These are phyloP conservation scores for Lichenostomus cassidix DNA, from an alignment of 2,113 vertebrate genomes.

Conservation along the genomic window DNA sequence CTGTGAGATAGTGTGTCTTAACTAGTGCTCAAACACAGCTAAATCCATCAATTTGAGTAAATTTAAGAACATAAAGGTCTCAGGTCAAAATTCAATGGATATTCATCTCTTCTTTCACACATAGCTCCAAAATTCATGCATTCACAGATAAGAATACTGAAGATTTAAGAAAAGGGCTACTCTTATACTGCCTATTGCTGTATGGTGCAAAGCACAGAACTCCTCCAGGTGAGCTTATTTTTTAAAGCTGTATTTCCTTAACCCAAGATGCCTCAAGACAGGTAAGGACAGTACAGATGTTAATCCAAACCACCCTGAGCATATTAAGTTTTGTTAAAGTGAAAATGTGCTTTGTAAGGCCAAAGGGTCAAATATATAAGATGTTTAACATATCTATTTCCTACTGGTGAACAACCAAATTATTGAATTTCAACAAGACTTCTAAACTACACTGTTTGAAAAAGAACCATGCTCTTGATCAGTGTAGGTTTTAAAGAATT, in stretches of 20 bases:
- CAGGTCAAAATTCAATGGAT: not conserved
- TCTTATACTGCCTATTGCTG: not conserved
- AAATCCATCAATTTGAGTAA: not conserved
- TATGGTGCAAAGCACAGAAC: not conserved
- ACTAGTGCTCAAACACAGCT: not conserved
- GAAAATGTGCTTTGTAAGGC: not conserved
- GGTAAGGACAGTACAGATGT: not conserved
- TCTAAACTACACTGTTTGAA: not conserved
- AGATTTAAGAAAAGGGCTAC: not conserved
- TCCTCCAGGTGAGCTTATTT: not conserved
- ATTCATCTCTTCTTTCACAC: not conserved
- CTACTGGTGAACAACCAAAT: not conserved
- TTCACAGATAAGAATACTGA: not conserved
- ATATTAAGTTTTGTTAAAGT: not conserved
- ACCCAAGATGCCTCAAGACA: not conserved
- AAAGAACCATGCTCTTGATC: not conserved
- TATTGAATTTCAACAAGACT: not conserved
- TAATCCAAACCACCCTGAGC: not conserved
- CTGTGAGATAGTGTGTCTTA: not conserved
- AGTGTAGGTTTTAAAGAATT: not conserved
- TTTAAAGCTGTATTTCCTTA: not conserved
- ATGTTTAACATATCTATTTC: not conserved
- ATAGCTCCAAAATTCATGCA: not conserved
- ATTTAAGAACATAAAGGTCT: not conserved
- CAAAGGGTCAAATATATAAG: not conserved